These are phyloP conservation scores for Anaspis maculata DNA, from an alignment of 2,888 invertebrate genomes.

Conservation along the genomic window DNA sequence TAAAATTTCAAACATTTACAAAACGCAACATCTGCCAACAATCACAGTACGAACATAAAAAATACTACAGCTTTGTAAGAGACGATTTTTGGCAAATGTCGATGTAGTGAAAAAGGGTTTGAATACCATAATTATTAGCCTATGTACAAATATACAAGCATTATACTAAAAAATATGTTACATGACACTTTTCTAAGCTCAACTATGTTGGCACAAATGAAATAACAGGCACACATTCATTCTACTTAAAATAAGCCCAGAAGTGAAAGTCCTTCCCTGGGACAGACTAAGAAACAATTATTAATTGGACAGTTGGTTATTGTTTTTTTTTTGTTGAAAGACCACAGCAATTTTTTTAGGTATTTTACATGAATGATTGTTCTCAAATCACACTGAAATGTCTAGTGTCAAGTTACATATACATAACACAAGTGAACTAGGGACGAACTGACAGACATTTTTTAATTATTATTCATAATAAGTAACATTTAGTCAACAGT, in stretches of 20 bases:
- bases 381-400: slow-evolving; percentile 31
- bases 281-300: too few relatives aligned
- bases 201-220: slow-evolving; percentile 39
- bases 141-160: slow-evolving; percentile 43
- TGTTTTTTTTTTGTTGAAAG: slow-evolving; percentile 21
- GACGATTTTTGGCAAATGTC: slow-evolving; percentile 12
- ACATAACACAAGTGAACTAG: slow-evolving; percentile 30
- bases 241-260: slow-evolving; percentile 12
- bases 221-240: slow-evolving; percentile 33
- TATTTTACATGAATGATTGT: slow-evolving; percentile 34
- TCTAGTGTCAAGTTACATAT: slow-evolving; percentile 40
- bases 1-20: slow-evolving; percentile 34
- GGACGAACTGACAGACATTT: slow-evolving; percentile 31
- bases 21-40: slow-evolving; percentile 19
- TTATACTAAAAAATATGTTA: slow-evolving; percentile 37
- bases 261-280: too few relatives aligned
- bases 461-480: slow-evolving; percentile 6
- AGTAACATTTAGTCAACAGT: slow-evolving; percentile 18
- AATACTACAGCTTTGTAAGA: slow-evolving; percentile 3
- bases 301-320: too few relatives aligned
- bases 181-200: slow-evolving; percentile 35
- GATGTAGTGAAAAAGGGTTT: too few relatives aligned
- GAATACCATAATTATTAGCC: too few relatives aligned
- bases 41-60: slow-evolving; percentile 8
- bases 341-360: slow-evolving; percentile 25